Base-by-base conservation (phyloP, 2,797 vertebrate genomes). In the Hafferia zeledoni region DNA sequence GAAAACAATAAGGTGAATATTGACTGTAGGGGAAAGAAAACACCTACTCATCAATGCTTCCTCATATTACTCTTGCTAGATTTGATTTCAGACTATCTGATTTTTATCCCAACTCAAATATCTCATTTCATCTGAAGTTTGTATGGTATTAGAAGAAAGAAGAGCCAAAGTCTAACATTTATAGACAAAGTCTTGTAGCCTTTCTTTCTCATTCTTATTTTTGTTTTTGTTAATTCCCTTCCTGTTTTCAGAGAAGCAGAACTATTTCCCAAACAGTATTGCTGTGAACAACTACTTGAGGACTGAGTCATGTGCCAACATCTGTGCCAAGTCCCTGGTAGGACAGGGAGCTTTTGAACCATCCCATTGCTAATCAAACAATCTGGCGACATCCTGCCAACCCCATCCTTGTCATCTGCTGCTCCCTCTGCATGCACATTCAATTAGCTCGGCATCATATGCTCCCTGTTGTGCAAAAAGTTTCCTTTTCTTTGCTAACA, bases 321-420 rank as follows among this genome's bases (percentile, higher is more conserved):
- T 71, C 76, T 83, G 59, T 71, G 82, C 92, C 90, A 94, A 87
- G 64, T 61, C 77, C 18, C 79, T 68, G 43, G 24, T 68, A 84
- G 84, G 87, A 84, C 7, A 15, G 77, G 46, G 82, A 90, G 74
- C 16, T 91, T 89, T 88, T 85, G 74, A 91, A 56, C 94, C 75
- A 41, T 75, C 92, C 95, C 80, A 71, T 39, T 82, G 49, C 87
- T 92, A 83, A 95, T 92, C 95, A 92, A 93, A 89, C 86, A 86
- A 88, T 89, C 83, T 95, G 87, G 83, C 3, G 13, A 92, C 79
- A 87, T 90, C 70, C 84, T 92, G 81, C 68, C 91, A 95, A 33
- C 75, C 60, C 65, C 2, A 17, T 89, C 85, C 74, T 78, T 85
- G 70, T 93, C 93, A 87, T 89, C 90, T 92, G 67, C 74, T 80